These are phyloP conservation scores for Lasioglossum lativentre DNA, from an alignment of 2,888 invertebrate genomes.

Conservation along the genomic window DNA sequence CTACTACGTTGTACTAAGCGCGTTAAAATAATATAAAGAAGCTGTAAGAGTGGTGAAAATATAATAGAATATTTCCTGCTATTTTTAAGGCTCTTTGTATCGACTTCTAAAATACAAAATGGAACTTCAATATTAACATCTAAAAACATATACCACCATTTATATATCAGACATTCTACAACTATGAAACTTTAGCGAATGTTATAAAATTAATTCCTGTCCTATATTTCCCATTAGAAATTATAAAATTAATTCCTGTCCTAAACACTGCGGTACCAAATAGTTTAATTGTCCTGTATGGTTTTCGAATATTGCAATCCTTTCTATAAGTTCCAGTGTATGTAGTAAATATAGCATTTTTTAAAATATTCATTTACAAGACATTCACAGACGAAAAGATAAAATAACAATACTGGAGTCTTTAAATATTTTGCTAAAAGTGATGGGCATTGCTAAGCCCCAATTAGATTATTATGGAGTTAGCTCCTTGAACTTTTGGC, in stretches of 20 bases:
- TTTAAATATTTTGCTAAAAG: neutral
- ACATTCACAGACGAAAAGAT: neutral
- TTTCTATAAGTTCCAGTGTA: too few relatives aligned
- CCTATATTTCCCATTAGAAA: too few relatives aligned
- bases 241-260: neutral
- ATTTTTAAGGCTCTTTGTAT: too few relatives aligned
- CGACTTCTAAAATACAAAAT: neutral
- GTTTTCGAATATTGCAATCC: too few relatives aligned
- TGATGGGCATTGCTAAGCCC: neutral
- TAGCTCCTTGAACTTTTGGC: neutral
- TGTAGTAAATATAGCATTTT: neutral
- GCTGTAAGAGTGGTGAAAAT: neutral
- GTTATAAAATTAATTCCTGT: neutral
- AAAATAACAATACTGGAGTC: neutral
- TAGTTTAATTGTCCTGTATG: too few relatives aligned
- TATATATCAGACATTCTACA: too few relatives aligned
- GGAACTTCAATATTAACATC: neutral
- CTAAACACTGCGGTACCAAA: neutral
- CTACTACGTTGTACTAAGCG: neutral
- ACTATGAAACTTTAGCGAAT: neutral
- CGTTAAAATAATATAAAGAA: neutral
- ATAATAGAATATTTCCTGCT: neutral
- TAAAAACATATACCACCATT: too few relatives aligned
- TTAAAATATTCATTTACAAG: neutral
- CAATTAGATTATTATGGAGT: neutral